Base-by-base conservation (phyloP, 2,888 invertebrate genomes). In the Phlogophora meticulosa region DNA sequence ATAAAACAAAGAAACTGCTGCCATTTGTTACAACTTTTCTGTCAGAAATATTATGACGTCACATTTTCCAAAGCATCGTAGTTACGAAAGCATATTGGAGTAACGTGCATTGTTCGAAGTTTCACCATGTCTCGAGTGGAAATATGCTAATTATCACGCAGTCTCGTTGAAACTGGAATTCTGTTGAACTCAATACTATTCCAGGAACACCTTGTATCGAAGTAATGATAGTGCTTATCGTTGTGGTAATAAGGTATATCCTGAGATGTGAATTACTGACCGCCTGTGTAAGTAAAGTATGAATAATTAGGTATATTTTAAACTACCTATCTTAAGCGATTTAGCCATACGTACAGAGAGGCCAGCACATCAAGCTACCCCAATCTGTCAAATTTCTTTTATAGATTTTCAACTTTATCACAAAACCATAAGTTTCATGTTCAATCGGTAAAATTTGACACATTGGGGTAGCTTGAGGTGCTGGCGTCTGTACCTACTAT, bases 131-230 rank as follows among this genome's bases (percentile, higher is more conserved):
- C 28, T 28, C 5, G 28, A 28, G 42, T 20, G 48, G 55, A 67
- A 75, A 68, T 76, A 77, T 75, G 67, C 62, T 80, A 82, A 81
- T 78, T 81, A 75, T 28, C n/a, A 52, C 42, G 13, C 48, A 78
- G 53, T 59, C 57, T 48, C 51, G 66, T 66, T 75, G 52, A 43
- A 66, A 74, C 45, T 32, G n/a, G 24, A 51, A 32, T 9, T 24
- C 15, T 38, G 28, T 13, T 48, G 52, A 49, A 52, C 42, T 81
- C 52, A 57, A 62, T 64, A 17, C 52, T n/a, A 58, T 82, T 78
- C 76, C 74, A 51, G 76, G 78, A 81, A 72, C 28, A 36, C n/a
- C 43, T 45, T 69, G 22, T 52, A 46, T 40, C 48, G 24, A 60
- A 46, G 15, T 74, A 66, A 68, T 63, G n/a, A 73, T 46, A 56